phyloP scores from a whole-genome alignment of 2,888 invertebrate genomes.

The Agonopterix alstromeriana region DNA sequence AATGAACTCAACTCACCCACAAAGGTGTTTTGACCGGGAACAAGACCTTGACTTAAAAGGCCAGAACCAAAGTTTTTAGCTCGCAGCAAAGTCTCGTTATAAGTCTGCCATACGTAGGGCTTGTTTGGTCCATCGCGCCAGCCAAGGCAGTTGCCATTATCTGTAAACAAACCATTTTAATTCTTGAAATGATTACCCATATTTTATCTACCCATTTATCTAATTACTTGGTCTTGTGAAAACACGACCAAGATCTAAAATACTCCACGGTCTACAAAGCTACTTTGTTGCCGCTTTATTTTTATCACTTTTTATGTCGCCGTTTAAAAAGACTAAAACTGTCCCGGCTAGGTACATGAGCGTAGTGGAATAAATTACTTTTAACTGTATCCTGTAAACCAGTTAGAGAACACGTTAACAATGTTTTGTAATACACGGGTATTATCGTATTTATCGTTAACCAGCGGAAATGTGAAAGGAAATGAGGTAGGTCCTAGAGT shows the following conservation, averaged over 20 bases:
- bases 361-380: constrained; percentile 49
- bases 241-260: constrained; percentile 22
- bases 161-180: constrained; percentile 58
- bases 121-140: constrained; percentile 91
- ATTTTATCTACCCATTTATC: too few species aligned
- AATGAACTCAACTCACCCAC: constrained; percentile 78
- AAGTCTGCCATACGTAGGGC: constrained; percentile 94
- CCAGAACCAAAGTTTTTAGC: constrained; percentile 96
- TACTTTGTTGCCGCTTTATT: constrained; percentile 19
- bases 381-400: constrained; percentile 56
- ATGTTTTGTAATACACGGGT: constrained; percentile 54
- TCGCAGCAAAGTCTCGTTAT: constrained; percentile 92
- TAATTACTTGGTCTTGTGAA: too few species aligned
- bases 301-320: constrained; percentile 20
- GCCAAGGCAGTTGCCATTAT: constrained; percentile 94
- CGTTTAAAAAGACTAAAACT: constrained; percentile 16
- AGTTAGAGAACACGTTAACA: constrained; percentile 48
- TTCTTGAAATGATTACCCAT: constrained; percentile 8
- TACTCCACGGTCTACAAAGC: constrained; percentile 27
- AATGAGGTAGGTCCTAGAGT: constrained; percentile 44
- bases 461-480: constrained; percentile 55
- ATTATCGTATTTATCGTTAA: constrained; percentile 59
- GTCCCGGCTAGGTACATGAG: constrained; percentile 11
- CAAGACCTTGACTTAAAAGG: constrained; percentile 86
- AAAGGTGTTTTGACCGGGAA: constrained; percentile 85